Evolutionary conservation across 2,797 vertebrate genomes (phyloP), one percentile per base, ranked within the genome.

Genomic region (Catharus ustulatus): DNA sequence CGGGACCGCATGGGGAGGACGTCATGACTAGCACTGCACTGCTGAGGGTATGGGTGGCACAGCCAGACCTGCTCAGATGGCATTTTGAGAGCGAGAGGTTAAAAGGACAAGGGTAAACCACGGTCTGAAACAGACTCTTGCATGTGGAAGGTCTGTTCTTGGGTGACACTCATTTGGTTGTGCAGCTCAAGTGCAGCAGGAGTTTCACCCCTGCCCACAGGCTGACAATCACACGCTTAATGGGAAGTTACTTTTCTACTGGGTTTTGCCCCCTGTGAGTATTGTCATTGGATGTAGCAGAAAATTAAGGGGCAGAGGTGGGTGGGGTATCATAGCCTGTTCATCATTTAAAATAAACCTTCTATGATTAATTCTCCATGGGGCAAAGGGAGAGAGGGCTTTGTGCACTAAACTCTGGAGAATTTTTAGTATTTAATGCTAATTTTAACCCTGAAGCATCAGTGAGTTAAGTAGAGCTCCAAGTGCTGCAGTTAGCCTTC

Each of bases 101-200:
- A 94, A 96, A 95, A 96, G 89, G 91, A 48, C 91, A 89, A 36
- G 67, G 57, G 58, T 68, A 76, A 91, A 68, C 80, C 87, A 87
- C 2, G 38, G 67, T 71, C 88, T 93, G 66, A 84, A 88, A 62
- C 75, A 91, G 80, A 36, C 46, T 89, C 42, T 58, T 82, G 61
- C 62, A 42, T 89, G 64, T 84, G 87, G 67, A 6, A 1, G 51
- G 24, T 73, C 86, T 89, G 51, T 88, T 94, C 76, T 90, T 89
- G 79, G 54, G 59, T 93, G 80, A 77, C 20, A 4, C 61, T 84
- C 42, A 42, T 87, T 88, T 94, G 76, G 79, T 95, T 87, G 69
- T 2, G 0, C 59, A 91, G 87, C 57, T 94, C 55, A 88, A 88
- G 88, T 77, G 40, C 34, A 79, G 80, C 13, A 5, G 29, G 57